These are phyloP conservation scores for Ictalurus punctatus DNA, from an alignment of 2,113 vertebrate genomes.

Conservation along the genomic window DNA sequence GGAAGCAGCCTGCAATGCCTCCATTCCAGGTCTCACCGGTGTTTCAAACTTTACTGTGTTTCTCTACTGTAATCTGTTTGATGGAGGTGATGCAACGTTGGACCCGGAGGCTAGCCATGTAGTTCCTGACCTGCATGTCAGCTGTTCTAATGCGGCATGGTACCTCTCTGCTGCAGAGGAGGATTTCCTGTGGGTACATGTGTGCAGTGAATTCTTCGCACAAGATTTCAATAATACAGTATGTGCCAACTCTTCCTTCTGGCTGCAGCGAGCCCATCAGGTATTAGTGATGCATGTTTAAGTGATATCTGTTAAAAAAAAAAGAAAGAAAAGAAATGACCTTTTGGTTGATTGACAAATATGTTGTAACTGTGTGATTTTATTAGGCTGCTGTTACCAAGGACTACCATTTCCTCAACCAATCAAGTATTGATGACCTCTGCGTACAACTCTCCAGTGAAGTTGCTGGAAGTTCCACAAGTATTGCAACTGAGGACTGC, in stretches of 20 bases:
- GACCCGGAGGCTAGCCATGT: conserved; percentile 59
- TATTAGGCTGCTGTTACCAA: conserved; percentile 67
- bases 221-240: conserved; percentile 80
- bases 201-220: conserved; percentile 82
- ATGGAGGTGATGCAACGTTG: conserved; percentile 64
- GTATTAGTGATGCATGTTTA: conserved; percentile 48
- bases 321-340: neutral
- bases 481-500: conserved; percentile 64
- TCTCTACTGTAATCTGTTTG: conserved; percentile 82
- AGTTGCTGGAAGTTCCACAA: conserved; percentile 40
- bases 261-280: conserved; percentile 74
- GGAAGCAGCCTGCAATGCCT: conserved; percentile 81
- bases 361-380: conserved; percentile 25
- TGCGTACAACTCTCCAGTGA: conserved; percentile 70
- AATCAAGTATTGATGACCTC: conserved; percentile 73
- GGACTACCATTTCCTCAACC: conserved; percentile 69
- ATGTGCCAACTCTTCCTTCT: conserved; percentile 81
- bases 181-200: conserved; percentile 80
- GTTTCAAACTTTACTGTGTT: conserved; percentile 86
- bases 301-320: neutral
- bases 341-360: neutral
- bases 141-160: conserved; percentile 82
- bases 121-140: conserved; percentile 69
- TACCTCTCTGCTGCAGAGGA: conserved; percentile 80
- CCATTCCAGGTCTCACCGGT: conserved; percentile 74